Percentiles rank a stretch among this genome's conserved stretches.
These are phyloP conservation scores for Trachurus trachurus DNA, from an alignment of 2,797 vertebrate species.

Conservation along the genomic window DNA sequence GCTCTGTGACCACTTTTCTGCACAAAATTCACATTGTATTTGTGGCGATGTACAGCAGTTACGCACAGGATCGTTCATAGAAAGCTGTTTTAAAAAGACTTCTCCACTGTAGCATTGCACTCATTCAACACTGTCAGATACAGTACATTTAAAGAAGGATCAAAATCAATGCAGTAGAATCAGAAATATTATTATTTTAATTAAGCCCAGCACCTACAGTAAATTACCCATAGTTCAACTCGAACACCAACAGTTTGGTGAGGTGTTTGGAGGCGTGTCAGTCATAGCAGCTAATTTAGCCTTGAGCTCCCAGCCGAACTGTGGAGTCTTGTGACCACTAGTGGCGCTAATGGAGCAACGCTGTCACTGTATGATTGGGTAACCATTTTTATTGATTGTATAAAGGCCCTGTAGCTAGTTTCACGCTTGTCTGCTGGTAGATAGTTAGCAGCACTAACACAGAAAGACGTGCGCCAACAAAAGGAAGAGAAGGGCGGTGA, in stretches of 20 bases:
- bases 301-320: neutral
- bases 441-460: neutral
- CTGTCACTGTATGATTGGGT: neutral
- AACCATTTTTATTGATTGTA: neutral
- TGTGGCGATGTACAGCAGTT: neutral
- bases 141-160: no score
- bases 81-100: neutral
- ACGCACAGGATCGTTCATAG: constrained; percentile 11
- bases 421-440: neutral
- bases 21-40: constrained; percentile 19
- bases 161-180: neutral
- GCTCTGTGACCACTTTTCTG: constrained; percentile 11
- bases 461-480: neutral
- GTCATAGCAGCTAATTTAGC: neutral
- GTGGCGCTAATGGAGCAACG: neutral
- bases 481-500: neutral
- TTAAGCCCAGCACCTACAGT: neutral
- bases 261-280: neutral
- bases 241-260: neutral
- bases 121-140: neutral
- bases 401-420: neutral
- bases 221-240: neutral
- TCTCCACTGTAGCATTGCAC: neutral
- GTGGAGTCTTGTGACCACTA: neutral
- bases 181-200: neutral